A percentile compares a stretch with the other conserved stretches of the same genome.
phyloP scores from a whole-genome alignment of 2,888 invertebrate genomes.

The Epirrita christyi region DNA sequence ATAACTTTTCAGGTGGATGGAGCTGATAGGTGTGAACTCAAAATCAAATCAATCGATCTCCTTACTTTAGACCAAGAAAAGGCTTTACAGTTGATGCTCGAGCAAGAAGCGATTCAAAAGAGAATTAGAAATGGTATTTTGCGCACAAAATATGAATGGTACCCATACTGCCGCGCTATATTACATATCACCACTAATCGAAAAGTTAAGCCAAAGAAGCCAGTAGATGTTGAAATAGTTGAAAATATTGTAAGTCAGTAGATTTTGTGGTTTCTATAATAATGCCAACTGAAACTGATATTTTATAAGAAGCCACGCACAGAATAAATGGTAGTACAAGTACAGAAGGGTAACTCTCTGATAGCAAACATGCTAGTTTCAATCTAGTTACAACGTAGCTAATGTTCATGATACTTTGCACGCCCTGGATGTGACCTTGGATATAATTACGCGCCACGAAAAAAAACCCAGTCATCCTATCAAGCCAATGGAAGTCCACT shows the following conservation, averaged over 20 bases:
- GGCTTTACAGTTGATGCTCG: slow-evolving; percentile 67
- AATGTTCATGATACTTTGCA: too few species aligned
- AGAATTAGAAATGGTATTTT: slow-evolving; percentile 60
- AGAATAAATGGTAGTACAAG: too few species aligned
- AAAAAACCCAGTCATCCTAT: too few species aligned
- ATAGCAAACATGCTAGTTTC: too few species aligned
- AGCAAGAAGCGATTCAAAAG: slow-evolving; percentile 61
- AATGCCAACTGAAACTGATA: background rate
- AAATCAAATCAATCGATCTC: slow-evolving; percentile 65
- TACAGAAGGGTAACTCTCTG: too few species aligned
- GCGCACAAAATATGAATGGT: slow-evolving; percentile 67
- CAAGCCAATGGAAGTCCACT: too few species aligned
- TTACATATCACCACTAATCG: slow-evolving; percentile 68
- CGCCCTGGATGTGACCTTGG: too few species aligned
- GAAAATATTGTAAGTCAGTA: slow-evolving; percentile 22
- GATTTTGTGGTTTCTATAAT: slow-evolving; percentile 9
- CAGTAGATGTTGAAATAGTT: slow-evolving; percentile 24
- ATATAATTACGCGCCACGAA: too few species aligned
- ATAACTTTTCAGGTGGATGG: slow-evolving; percentile 69
- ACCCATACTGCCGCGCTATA: slow-evolving; percentile 74
- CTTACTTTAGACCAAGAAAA: slow-evolving; percentile 57
- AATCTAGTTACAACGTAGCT: too few species aligned
- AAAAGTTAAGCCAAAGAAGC: slow-evolving; percentile 26
- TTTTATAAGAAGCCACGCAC: too few species aligned
- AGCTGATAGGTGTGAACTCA: slow-evolving; percentile 70